Evolutionary conservation across 1,140 invertebrate species (phyloP).

Genomic region (Laupala kohalensis): DNA sequence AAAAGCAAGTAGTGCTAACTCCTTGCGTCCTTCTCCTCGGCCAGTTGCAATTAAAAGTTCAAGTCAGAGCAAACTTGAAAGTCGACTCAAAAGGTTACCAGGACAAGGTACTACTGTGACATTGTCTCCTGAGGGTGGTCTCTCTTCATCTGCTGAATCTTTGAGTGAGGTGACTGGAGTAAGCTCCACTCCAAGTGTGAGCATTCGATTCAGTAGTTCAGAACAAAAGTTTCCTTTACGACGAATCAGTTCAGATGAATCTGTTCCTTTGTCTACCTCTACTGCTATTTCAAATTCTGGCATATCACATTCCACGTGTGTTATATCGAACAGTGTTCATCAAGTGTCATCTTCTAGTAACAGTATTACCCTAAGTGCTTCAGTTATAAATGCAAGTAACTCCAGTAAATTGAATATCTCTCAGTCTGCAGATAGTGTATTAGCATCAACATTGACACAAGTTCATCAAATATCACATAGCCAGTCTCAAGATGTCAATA

Average conservation of each 20-base stretch:
- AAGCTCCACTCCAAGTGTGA: not conserved
- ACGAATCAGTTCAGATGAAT: not conserved
- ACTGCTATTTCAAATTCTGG: slow-evolving; percentile 1
- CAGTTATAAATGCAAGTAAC: not conserved
- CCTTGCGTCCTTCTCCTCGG: not conserved
- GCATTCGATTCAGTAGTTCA: not conserved
- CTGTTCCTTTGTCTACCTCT: not conserved
- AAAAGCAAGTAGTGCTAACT: not conserved
- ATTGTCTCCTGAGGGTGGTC: not conserved
- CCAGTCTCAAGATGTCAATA: not conserved
- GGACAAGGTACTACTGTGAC: not conserved
- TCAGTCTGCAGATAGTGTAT: not conserved
- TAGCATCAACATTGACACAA: not conserved
- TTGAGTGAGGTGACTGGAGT: not conserved
- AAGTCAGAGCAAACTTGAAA: not conserved
- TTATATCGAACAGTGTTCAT: not conserved
- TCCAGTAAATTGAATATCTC: not conserved
- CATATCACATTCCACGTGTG: slow-evolving; percentile 14
- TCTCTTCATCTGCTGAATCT: not conserved
- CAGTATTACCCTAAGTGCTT: not conserved
- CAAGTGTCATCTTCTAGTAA: not conserved
- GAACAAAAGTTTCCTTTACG: not conserved
- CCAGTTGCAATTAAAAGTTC: not conserved
- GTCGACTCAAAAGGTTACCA: not conserved
- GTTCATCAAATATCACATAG: not conserved